phyloP scores from a whole-genome alignment of 2,888 invertebrate genomes.

The Pammene fasciana region DNA sequence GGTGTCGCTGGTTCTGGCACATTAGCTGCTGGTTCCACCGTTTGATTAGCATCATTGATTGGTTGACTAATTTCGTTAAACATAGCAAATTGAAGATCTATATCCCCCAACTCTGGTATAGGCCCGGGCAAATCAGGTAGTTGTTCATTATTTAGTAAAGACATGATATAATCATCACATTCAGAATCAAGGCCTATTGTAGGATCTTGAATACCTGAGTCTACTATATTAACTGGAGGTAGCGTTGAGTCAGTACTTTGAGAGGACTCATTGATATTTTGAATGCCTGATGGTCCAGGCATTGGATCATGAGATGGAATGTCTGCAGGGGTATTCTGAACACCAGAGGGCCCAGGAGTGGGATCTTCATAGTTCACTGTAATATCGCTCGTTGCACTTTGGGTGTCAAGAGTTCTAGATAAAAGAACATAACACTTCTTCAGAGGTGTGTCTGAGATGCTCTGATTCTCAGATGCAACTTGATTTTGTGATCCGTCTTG shows the following conservation, averaged over 20 bases:
- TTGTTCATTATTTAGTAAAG: slow-evolving; percentile 17
- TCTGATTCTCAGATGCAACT: not conserved
- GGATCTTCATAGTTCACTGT: not conserved
- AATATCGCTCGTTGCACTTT: not conserved
- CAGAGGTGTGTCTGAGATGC: not conserved
- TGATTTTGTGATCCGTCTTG: slow-evolving; percentile 4
- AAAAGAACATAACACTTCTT: not conserved
- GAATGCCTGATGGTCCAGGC: not conserved
- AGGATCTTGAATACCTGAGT: slow-evolving; percentile 35
- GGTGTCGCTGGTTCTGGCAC: not conserved
- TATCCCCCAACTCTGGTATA: slow-evolving; percentile 31
- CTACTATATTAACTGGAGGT: not conserved
- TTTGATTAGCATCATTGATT: slow-evolving; percentile 4
- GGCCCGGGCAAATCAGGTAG: slow-evolving; percentile 17
- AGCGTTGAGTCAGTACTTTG: slow-evolving; percentile 2
- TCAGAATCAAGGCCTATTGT: slow-evolving; percentile 26
- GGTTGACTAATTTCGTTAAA: slow-evolving; percentile 7
- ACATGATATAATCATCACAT: slow-evolving; percentile 36
- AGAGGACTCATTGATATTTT: not conserved
- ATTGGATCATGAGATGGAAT: not conserved
- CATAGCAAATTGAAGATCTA: slow-evolving; percentile 23
- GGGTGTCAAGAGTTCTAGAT: not conserved
- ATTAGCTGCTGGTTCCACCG: not conserved
- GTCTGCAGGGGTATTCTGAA: not conserved
- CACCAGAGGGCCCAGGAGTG: not conserved